Evolutionary conservation across 2,888 invertebrate genomes (phyloP), one percentile per base, ranked within the genome.

Genomic region (Atherix ibis): DNA sequence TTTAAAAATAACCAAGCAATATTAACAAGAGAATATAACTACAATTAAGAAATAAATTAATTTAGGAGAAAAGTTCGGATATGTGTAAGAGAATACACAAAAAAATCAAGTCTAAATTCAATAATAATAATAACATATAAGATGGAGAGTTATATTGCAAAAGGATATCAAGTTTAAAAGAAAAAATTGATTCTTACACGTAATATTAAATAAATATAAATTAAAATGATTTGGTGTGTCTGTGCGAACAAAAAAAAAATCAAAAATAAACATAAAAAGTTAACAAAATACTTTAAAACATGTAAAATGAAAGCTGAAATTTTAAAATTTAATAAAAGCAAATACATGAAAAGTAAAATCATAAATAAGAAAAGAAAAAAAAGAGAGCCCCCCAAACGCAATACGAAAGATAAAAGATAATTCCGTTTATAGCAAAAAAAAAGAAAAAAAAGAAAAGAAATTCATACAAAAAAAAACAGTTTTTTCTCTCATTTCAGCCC

Each of bases 401-500:
- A 40, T 33, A 32, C 27, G 27, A 26, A 34, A 32, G 27, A 25
- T 40, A 33, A 36, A 29, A 26, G 25, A 19, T n/a, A n/a, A n/a
- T n/a, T n/a, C n/a, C n/a, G n/a, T n/a, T n/a, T n/a, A n/a, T n/a
- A n/a, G n/a, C n/a, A n/a, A n/a, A n/a, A n/a, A n/a, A n/a, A n/a
- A n/a, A n/a, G n/a, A n/a, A n/a, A n/a, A n/a, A n/a, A n/a, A 22
- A 31, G 18, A 8, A 35, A 22, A 33, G 19, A 17, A 34, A 26
- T 15, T 14, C 28, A 32, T 27, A 16, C 16, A 28, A 22, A 19
- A 25, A 29, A 18, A 18, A 13, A 31, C 18, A 31, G 12, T 18
- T 18, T 31, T 30, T 32, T 30, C 31, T 26, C 19, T 29, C 22
- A 34, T 50, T 50, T 53, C 56, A 56, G 51, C 53, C 51, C 50